A percentile compares a stretch with the other conserved stretches of the same genome.
These are phyloP conservation scores for Heterodera schachtii DNA, from an alignment of 1,140 invertebrate genomes.

Conservation along the genomic window DNA sequence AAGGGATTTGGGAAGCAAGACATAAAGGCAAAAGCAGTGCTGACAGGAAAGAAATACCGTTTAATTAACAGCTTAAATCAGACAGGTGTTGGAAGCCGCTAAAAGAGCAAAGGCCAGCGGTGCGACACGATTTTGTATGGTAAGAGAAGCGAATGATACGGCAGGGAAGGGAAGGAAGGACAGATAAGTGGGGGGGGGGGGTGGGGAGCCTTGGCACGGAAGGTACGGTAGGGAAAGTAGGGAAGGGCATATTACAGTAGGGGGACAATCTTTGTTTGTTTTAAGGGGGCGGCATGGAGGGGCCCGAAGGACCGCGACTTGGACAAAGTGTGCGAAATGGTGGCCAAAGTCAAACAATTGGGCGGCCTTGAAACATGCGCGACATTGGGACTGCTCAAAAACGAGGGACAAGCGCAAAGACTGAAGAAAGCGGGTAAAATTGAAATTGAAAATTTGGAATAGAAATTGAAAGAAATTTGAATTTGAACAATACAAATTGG, in stretches of 20 bases:
- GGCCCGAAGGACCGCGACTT: conserved; percentile 19
- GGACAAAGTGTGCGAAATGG: conserved; percentile 32
- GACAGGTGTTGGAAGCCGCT: conserved; percentile 19
- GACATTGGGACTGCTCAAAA: conserved; percentile 22
- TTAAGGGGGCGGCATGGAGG: conserved; percentile 23
- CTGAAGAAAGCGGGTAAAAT: conserved; percentile 11
- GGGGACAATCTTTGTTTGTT: neutral
- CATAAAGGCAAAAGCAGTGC: no score
- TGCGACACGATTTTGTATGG: conserved; percentile 29
- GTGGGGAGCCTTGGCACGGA: no score
- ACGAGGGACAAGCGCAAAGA: conserved; percentile 20
- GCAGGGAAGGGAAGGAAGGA: no score
- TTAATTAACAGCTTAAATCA: no score
- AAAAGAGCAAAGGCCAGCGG: conserved; percentile 22
- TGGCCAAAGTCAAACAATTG: conserved; percentile 26
- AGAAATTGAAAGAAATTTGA: no score
- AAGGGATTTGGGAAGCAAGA: no score
- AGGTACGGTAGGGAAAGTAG: no score
- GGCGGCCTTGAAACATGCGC: conserved; percentile 26
- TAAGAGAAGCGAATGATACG: neutral
- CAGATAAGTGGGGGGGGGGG: no score
- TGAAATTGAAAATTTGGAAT: no score
- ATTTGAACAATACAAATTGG: no score
- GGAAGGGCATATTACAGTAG: no score
- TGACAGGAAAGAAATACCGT: no score